A percentile compares a stretch with the other conserved stretches of the same genome.
These are phyloP conservation scores for Acromyrmex echinatior DNA, from an alignment of 1,140 invertebrate genomes.

Conservation along the genomic window DNA sequence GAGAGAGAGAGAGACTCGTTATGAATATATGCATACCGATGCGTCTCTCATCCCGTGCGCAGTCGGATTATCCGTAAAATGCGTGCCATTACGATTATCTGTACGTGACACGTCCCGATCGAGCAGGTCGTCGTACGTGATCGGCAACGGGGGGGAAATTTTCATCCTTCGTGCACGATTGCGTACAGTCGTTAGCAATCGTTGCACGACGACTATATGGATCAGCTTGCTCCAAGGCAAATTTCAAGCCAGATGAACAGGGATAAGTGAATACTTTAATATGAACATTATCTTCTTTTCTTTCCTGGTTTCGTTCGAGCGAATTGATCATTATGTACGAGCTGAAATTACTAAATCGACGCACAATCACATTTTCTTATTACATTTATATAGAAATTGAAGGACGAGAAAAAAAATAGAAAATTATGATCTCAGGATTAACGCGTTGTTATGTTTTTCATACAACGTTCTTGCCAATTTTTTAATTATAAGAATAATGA, in stretches of 20 bases:
- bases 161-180: slow-evolving; percentile 67
- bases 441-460: neutral
- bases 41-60: slow-evolving; percentile 48
- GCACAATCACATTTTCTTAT: neutral
- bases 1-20: slow-evolving; percentile 23
- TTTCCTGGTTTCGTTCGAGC: neutral
- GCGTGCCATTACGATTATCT: slow-evolving; percentile 76
- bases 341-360: slow-evolving; percentile 38
- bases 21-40: slow-evolving; percentile 67
- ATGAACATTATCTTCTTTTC: slow-evolving; percentile 22
- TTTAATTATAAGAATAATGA: neutral
- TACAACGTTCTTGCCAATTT: neutral
- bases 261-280: slow-evolving; percentile 65
- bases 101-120: slow-evolving; percentile 72
- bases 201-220: slow-evolving; percentile 51
- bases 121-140: slow-evolving; percentile 72
- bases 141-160: slow-evolving; percentile 58
- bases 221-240: slow-evolving; percentile 53
- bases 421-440: neutral
- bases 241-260: slow-evolving; percentile 41
- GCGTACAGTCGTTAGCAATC: slow-evolving; percentile 66
- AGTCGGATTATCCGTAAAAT: slow-evolving; percentile 72
- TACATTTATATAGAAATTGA: neutral
- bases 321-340: slow-evolving; percentile 6
- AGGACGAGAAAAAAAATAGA: neutral